Evolutionary conservation across 2,113 vertebrate species (phyloP).

Genomic region (Pangasianodon gigas): DNA sequence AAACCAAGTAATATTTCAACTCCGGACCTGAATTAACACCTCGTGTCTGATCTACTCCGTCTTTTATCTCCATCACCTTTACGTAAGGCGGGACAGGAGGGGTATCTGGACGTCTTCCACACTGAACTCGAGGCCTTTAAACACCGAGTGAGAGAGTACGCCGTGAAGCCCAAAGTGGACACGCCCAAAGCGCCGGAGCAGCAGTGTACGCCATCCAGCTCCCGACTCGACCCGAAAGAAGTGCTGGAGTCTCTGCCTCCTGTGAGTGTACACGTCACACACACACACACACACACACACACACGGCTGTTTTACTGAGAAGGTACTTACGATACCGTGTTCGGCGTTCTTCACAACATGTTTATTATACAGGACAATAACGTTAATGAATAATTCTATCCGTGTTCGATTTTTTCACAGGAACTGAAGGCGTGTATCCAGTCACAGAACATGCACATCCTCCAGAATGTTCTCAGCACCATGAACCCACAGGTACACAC

Average conservation of each 20-base stretch:
- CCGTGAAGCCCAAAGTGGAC: slow-evolving; percentile 67
- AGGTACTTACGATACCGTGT: too few relatives aligned
- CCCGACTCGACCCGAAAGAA: slow-evolving; percentile 76
- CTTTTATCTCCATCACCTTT: background rate
- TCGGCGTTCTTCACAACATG: background rate
- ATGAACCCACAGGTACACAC: slow-evolving; percentile 66
- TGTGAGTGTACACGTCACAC: slow-evolving; percentile 65
- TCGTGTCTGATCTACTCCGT: background rate
- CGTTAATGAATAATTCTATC: background rate
- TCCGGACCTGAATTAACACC: too few relatives aligned
- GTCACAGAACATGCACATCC: slow-evolving; percentile 64
- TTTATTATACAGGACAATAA: background rate
- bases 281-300: background rate
- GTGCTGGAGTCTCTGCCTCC: slow-evolving; percentile 77
- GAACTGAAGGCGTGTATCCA: slow-evolving; percentile 62
- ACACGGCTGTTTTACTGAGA: background rate
- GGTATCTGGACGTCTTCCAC: slow-evolving; percentile 93
- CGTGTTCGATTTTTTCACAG: slow-evolving; percentile 32
- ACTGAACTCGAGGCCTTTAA: slow-evolving; percentile 92
- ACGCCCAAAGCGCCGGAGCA: slow-evolving; percentile 66
- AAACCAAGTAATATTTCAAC: too few relatives aligned
- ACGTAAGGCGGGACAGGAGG: slow-evolving; percentile 83
- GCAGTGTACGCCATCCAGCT: slow-evolving; percentile 65
- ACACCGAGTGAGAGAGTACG: slow-evolving; percentile 83
- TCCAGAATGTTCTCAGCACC: slow-evolving; percentile 64